A percentile compares a stretch with the other conserved stretches of the same genome.
Conservation (phyloP, 2,113 vertebrate species). For the Hydrolagus affinis region DNA sequence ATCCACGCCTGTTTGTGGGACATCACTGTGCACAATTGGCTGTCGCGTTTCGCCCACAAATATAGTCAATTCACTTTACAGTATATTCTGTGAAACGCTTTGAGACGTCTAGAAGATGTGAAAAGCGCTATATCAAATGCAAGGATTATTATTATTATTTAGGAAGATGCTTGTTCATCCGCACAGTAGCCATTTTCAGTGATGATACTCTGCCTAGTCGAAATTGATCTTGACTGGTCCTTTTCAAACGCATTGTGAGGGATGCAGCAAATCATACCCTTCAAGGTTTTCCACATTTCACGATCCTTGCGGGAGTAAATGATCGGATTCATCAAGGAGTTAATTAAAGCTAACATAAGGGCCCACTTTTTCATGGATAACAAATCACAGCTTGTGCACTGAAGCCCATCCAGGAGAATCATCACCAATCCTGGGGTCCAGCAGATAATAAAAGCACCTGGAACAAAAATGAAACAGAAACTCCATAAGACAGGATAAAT, state of each 20-base stretch:
- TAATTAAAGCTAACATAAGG: constrained; percentile 81
- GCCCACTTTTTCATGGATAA: constrained; percentile 79
- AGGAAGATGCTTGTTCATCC: too few species aligned
- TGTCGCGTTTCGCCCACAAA: too few species aligned
- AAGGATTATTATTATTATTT: too few species aligned
- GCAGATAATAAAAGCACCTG: constrained; percentile 91
- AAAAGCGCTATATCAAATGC: too few species aligned
- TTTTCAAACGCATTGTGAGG: constrained; percentile 43
- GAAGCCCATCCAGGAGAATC: constrained; percentile 78
- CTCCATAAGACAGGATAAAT: not conserved
- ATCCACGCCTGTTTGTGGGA: too few species aligned
- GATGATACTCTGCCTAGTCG: not conserved
- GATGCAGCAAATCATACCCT: constrained; percentile 74
- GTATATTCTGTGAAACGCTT: too few species aligned
- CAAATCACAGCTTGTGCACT: constrained; percentile 67
- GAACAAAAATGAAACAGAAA: constrained; percentile 34
- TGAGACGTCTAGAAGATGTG: too few species aligned
- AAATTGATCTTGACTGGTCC: not conserved
- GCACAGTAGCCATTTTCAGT: not conserved
- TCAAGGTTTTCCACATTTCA: constrained; percentile 90
- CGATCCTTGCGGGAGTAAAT: constrained; percentile 97
- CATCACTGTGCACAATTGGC: too few species aligned
- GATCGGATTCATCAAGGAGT: constrained; percentile 93
- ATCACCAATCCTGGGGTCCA: constrained; percentile 90
- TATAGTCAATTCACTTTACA: too few species aligned